Conservation (phyloP, 2,888 invertebrate genomes). For the Tinea trinotella region DNA sequence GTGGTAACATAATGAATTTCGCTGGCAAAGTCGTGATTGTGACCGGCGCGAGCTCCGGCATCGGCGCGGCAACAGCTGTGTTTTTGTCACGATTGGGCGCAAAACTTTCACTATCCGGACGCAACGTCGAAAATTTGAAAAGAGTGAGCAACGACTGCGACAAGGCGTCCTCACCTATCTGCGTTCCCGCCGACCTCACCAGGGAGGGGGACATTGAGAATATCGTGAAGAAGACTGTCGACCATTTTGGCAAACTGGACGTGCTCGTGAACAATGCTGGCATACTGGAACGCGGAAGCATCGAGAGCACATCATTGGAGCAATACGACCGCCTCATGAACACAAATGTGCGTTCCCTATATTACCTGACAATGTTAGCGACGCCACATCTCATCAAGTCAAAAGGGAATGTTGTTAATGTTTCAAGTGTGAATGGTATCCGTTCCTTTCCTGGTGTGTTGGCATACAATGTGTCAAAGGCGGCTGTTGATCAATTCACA, state of each 20-base stretch:
- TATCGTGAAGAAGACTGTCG: conserved; percentile 80
- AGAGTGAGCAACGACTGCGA: conserved; percentile 55
- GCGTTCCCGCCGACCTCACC: conserved; percentile 79
- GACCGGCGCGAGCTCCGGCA: conserved; percentile 89
- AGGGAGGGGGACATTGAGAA: conserved; percentile 81
- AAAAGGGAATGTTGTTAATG: conserved; percentile 94
- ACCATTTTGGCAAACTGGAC: conserved; percentile 83
- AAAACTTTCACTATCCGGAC: conserved; percentile 78
- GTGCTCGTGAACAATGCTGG: conserved; percentile 94
- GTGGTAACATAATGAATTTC: conserved; percentile 63
- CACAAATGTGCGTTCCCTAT: conserved; percentile 87
- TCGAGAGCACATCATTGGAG: conserved; percentile 87
- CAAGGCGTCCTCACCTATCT: conserved; percentile 57
- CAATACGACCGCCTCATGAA: conserved; percentile 93
- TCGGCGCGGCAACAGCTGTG: conserved; percentile 86
- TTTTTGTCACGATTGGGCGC: conserved; percentile 84
- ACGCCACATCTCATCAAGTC: conserved; percentile 87
- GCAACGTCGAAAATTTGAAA: conserved; percentile 76
- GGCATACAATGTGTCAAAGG: conserved; percentile 94
- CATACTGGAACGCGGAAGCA: conserved; percentile 83
- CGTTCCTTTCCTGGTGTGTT: conserved; percentile 91
- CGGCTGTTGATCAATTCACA: conserved; percentile 95
- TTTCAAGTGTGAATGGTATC: conserved; percentile 94
- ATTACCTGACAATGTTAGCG: conserved; percentile 88
- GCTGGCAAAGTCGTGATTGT: conserved; percentile 81